Evolutionary conservation across 2,113 vertebrate genomes (phyloP).

Genomic region (Hippopotamus amphibius): DNA sequence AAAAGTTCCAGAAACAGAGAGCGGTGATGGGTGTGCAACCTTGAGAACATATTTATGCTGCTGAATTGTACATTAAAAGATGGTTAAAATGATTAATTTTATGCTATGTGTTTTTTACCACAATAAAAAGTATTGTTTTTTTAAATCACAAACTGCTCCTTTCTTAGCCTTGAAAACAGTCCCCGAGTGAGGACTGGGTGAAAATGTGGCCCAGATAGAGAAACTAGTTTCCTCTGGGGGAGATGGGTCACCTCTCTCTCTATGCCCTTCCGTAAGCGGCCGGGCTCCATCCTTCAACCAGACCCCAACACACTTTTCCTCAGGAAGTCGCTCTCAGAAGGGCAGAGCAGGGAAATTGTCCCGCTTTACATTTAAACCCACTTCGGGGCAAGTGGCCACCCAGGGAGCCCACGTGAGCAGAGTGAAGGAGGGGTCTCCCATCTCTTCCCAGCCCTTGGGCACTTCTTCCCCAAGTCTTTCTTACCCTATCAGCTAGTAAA

Average conservation of each 20-base stretch:
- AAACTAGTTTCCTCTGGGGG: background rate
- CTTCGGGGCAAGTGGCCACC: background rate
- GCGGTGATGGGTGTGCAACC: background rate
- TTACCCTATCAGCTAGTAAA: background rate
- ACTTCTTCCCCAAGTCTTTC: background rate
- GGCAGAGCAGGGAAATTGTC: background rate
- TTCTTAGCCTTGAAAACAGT: background rate
- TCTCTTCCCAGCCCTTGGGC: background rate
- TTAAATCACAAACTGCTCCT: background rate
- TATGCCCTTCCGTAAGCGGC: too few relatives aligned
- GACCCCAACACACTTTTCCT: background rate
- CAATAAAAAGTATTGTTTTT: background rate
- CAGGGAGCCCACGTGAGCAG: rapidly evolving
- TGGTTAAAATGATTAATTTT: background rate
- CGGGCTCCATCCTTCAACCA: background rate
- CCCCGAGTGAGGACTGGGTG: background rate
- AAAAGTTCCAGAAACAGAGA: background rate
- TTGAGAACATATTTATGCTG: background rate
- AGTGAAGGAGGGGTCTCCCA: background rate
- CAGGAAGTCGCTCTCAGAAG: background rate
- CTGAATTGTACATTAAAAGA: background rate
- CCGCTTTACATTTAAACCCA: background rate
- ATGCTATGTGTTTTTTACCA: background rate
- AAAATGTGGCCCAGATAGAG: background rate
- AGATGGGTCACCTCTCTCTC: background rate